These are phyloP conservation scores for Unio pictorum DNA, from an alignment of 2,888 invertebrate species.

Conservation along the genomic window DNA sequence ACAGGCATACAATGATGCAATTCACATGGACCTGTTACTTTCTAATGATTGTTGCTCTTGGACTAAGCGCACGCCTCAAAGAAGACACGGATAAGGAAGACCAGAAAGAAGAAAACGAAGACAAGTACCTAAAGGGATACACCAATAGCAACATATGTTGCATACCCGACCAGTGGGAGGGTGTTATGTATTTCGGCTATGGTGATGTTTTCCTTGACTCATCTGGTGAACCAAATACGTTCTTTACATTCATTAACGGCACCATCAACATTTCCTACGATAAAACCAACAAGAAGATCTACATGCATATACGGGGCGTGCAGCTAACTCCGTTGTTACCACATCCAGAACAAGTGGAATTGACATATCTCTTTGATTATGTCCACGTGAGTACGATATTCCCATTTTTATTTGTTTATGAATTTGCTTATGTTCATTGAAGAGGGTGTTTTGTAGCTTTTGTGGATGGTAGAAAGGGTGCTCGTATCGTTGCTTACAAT, in stretches of 20 bases:
- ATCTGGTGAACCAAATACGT: constrained; percentile 15
- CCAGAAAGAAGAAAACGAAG: too few species aligned
- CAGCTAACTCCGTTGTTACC: constrained; percentile 37
- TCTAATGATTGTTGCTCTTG: too few species aligned
- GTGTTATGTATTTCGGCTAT: constrained; percentile 26
- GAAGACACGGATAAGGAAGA: too few species aligned
- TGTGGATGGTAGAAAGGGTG: too few species aligned
- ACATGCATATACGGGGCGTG: constrained; percentile 15
- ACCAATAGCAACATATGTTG: constrained; percentile 20
- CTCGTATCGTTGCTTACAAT: too few species aligned
- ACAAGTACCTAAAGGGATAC: too few species aligned
- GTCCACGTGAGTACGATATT: constrained; percentile 14
- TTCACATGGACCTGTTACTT: too few species aligned
- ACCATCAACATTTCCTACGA: constrained; percentile 23
- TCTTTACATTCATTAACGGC: constrained; percentile 32
- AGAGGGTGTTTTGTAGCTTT: too few species aligned
- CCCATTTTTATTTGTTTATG: too few species aligned
- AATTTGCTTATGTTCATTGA: too few species aligned
- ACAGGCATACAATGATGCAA: too few species aligned
- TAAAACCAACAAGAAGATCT: constrained; percentile 19
- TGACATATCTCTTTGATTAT: constrained; percentile 22
- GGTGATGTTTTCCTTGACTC: constrained; percentile 33
- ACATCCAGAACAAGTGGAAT: constrained; percentile 18
- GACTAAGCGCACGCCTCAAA: too few species aligned
- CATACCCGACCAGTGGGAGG: constrained; percentile 27